Conservation (phyloP, 2,888 invertebrate genomes). For the Pogonocherus hispidulus region DNA sequence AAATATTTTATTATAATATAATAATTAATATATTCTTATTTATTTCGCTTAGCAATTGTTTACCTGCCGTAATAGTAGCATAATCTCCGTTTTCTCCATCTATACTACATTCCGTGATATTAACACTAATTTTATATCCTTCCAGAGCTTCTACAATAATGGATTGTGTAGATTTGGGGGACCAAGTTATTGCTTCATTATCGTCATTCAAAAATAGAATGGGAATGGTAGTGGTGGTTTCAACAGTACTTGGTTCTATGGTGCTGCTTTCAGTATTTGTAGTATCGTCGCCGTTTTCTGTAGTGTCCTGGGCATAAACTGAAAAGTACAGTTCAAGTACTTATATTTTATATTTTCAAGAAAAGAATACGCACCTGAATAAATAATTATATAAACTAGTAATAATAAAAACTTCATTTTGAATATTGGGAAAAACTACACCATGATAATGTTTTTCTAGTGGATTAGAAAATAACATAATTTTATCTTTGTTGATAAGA, state of each 20-base stretch:
- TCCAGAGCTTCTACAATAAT: conserved; percentile 38
- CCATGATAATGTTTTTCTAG: background rate
- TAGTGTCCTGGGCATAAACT: background rate
- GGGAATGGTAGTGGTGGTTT: conserved; percentile 9
- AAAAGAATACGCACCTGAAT: background rate
- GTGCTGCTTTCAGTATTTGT: background rate
- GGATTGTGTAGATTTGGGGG: conserved; percentile 19
- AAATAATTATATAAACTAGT: background rate
- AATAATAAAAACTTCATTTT: conserved; percentile 11
- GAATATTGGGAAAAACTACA: background rate
- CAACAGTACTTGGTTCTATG: background rate
- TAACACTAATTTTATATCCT: conserved; percentile 48
- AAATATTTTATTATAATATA: too few relatives aligned
- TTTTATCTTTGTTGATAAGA: conserved; percentile 5
- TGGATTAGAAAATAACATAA: background rate
- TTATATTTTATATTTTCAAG: background rate
- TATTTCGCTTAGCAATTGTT: too few relatives aligned
- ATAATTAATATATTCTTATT: too few relatives aligned
- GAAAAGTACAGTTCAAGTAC: background rate
- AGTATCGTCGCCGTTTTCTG: background rate
- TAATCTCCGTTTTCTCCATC: conserved; percentile 42
- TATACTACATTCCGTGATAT: conserved; percentile 37
- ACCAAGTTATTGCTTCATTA: conserved; percentile 20
- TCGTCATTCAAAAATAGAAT: conserved; percentile 12
- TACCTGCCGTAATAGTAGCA: conserved; percentile 42